These are phyloP conservation scores for Enteromius anoplus DNA, from an alignment of 2,797 vertebrate species.

Conservation along the genomic window DNA sequence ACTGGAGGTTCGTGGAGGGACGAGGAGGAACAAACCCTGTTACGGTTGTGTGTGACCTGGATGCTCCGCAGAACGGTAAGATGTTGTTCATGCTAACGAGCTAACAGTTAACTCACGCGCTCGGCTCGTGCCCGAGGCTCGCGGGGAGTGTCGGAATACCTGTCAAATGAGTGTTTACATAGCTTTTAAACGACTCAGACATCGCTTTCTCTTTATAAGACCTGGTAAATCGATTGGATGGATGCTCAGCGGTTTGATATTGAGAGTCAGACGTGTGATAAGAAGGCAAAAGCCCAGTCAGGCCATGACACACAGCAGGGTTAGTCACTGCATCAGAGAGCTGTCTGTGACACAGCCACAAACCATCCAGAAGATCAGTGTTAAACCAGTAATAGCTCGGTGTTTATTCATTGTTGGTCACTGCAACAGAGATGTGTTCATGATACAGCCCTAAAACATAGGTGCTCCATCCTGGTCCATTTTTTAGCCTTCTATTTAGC, in stretches of 20 bases:
- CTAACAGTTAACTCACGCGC: slow-evolving; percentile 10
- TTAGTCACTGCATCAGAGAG: slow-evolving; percentile 28
- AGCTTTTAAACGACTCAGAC: not conserved
- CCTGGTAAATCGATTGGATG: not conserved
- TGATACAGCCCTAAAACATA: not conserved
- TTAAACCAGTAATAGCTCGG: not conserved
- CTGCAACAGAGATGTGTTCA: not conserved
- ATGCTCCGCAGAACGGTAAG: slow-evolving; percentile 65
- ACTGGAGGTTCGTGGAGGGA: not conserved
- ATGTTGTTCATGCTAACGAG: slow-evolving; percentile 9
- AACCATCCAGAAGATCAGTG: not conserved
- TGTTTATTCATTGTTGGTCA: slow-evolving; percentile 4
- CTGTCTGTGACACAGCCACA: not conserved
- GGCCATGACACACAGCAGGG: slow-evolving; percentile 25
- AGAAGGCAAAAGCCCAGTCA: not conserved
- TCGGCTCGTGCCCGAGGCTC: not conserved
- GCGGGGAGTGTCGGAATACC: slow-evolving; percentile 50
- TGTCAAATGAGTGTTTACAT: slow-evolving; percentile 20
- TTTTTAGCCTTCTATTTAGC: not conserved
- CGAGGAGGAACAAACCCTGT: not conserved
- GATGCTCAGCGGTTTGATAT: not conserved
- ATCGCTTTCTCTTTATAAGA: not conserved
- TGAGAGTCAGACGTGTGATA: not conserved
- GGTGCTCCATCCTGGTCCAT: not conserved
- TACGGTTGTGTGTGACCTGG: slow-evolving; percentile 50